Evolutionary conservation across 1,140 invertebrate species (phyloP).

Genomic region (Babylonia areolata): DNA sequence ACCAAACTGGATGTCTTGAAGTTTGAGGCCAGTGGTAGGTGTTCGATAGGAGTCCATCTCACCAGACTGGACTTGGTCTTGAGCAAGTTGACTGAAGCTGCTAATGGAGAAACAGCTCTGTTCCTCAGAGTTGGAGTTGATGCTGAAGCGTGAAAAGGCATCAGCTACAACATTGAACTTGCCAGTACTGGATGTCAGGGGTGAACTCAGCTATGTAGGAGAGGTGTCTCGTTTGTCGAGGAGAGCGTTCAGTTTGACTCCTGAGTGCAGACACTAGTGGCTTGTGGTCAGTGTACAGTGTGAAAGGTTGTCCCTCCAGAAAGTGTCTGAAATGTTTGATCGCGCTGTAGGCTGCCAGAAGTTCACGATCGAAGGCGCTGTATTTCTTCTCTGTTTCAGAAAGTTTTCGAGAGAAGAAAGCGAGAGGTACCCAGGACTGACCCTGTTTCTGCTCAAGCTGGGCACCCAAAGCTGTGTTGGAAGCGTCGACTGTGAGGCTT

Average conservation of each 20-base stretch:
- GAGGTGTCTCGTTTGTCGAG: constrained; percentile 22
- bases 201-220: constrained; percentile 36
- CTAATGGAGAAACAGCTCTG: neutral
- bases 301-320: constrained; percentile 16
- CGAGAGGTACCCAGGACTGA: constrained; percentile 17
- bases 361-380: constrained; percentile 17
- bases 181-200: constrained; percentile 17
- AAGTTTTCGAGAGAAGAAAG: constrained; percentile 30
- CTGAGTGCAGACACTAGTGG: constrained; percentile 12
- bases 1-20: constrained; percentile 1
- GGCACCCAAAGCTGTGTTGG: constrained; percentile 18
- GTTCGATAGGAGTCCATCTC: neutral
- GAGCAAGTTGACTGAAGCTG: neutral
- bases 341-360: constrained; percentile 12
- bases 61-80: neutral
- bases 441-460: constrained; percentile 8
- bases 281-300: constrained; percentile 33
- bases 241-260: constrained; percentile 27
- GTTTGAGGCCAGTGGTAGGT: neutral
- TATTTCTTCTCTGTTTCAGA: constrained; percentile 4
- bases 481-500: constrained; percentile 22
- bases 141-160: constrained; percentile 30
- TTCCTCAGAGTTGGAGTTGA: constrained; percentile 8
- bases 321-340: constrained; percentile 25
- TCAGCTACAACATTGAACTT: constrained; percentile 28